Conservation (phyloP, 2,888 invertebrate genomes). For the Erynnis tages region DNA sequence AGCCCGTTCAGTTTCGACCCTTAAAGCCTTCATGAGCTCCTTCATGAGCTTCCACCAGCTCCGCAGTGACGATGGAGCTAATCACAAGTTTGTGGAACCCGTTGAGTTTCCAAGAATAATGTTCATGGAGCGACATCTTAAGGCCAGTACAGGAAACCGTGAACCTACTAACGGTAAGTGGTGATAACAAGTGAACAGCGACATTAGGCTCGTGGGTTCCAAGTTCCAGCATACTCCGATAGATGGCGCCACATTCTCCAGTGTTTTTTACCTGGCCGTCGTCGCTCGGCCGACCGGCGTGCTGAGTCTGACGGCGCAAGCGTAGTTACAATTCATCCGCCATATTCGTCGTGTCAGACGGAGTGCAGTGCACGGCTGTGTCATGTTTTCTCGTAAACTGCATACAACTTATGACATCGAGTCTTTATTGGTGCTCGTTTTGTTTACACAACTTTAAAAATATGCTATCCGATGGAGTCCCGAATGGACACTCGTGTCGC, state of each 20-base stretch:
- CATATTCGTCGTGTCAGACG: slow-evolving; percentile 81
- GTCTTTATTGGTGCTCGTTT: slow-evolving; percentile 61
- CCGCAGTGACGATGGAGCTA: too few relatives aligned
- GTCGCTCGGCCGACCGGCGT: slow-evolving; percentile 48
- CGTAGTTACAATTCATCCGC: slow-evolving; percentile 80
- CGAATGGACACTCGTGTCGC: slow-evolving; percentile 62
- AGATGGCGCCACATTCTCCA: slow-evolving; percentile 52
- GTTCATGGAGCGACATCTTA: slow-evolving; percentile 7
- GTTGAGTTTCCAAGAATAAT: neutral
- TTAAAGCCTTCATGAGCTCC: too few relatives aligned
- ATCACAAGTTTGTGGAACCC: neutral
- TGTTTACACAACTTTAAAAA: slow-evolving; percentile 56
- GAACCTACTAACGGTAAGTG: neutral
- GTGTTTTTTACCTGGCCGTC: slow-evolving; percentile 69
- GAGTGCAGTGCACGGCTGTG: slow-evolving; percentile 76
- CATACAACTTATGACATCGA: slow-evolving; percentile 67
- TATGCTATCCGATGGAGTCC: slow-evolving; percentile 65
- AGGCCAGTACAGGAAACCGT: neutral
- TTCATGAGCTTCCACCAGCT: too few relatives aligned
- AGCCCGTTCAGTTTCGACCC: too few relatives aligned
- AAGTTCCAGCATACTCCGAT: slow-evolving; percentile 39
- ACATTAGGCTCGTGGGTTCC: neutral
- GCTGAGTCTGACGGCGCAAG: slow-evolving; percentile 56
- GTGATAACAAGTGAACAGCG: neutral
- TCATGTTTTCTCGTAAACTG: slow-evolving; percentile 77